Conservation (phyloP, 2,888 invertebrate genomes). For the Agrotis puta region DNA sequence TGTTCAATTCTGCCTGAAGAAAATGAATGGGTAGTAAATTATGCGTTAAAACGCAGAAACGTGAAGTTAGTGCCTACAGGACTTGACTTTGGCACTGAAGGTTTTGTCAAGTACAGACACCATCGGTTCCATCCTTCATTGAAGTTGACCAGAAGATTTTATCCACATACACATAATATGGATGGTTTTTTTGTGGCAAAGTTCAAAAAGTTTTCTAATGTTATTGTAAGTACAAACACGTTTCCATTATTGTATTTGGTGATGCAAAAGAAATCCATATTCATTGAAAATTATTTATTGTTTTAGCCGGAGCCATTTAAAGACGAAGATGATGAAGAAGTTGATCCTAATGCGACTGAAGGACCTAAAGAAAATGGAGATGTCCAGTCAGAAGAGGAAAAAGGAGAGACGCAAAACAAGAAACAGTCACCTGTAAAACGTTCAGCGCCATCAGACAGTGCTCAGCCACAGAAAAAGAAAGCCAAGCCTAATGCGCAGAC, state of each 20-base stretch:
- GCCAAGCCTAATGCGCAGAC: conserved; percentile 69
- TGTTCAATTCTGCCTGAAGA: conserved; percentile 99
- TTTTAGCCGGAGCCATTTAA: conserved; percentile 86
- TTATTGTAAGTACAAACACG: conserved; percentile 84
- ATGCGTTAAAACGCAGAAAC: conserved; percentile 97
- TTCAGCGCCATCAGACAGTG: conserved; percentile 67
- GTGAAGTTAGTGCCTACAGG: conserved; percentile 98
- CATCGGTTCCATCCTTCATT: conserved; percentile 97
- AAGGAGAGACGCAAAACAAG: conserved; percentile 52
- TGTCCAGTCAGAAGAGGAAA: conserved; percentile 68
- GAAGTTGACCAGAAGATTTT: conserved; percentile 97
- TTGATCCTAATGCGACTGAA: conserved; percentile 63
- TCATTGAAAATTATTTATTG: conserved; percentile 22
- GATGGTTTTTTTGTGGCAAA: conserved; percentile 99
- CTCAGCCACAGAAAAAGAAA: conserved; percentile 79
- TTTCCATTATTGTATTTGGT: not conserved
- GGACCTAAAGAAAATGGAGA: conserved; percentile 77
- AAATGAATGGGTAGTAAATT: conserved; percentile 99
- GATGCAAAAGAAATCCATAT: not conserved
- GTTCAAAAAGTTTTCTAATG: conserved; percentile 98
- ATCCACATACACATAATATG: conserved; percentile 99
- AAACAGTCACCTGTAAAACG: conserved; percentile 74
- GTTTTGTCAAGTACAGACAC: conserved; percentile 97
- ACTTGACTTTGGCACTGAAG: conserved; percentile 98
- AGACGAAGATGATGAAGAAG: conserved; percentile 84